Evolutionary conservation across 2,797 vertebrate species (phyloP).

Genomic region (Zalophus californianus): DNA sequence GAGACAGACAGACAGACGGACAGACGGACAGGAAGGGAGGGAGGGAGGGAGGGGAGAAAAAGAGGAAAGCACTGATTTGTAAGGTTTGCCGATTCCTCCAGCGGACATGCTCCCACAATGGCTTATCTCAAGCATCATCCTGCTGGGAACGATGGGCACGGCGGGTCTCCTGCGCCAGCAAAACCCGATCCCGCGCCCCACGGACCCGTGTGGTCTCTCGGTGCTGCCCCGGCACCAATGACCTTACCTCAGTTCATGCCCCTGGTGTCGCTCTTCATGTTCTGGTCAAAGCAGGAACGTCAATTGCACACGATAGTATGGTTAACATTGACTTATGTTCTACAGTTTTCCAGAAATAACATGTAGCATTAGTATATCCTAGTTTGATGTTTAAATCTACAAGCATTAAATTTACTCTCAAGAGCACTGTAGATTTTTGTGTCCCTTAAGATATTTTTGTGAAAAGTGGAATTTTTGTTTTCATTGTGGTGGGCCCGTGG

Average conservation of each 20-base stretch:
- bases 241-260: neutral
- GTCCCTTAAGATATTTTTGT: neutral
- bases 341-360: neutral
- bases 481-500: neutral
- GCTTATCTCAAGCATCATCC: neutral
- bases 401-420: neutral
- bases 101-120: neutral
- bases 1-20: accelerated
- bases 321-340: neutral
- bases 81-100: neutral
- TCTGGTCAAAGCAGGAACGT: neutral
- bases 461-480: neutral
- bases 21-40: accelerated
- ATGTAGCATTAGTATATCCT: no score
- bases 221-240: neutral
- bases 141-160: no score
- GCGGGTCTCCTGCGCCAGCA: neutral
- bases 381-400: neutral
- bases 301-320: neutral
- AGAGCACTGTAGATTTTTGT: neutral
- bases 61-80: accelerated
- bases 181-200: accelerated
- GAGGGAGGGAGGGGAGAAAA: accelerated
- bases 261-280: neutral
- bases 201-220: accelerated